Conservation (phyloP, 2,797 vertebrate genomes). For the Anabacerthia variegaticeps region DNA sequence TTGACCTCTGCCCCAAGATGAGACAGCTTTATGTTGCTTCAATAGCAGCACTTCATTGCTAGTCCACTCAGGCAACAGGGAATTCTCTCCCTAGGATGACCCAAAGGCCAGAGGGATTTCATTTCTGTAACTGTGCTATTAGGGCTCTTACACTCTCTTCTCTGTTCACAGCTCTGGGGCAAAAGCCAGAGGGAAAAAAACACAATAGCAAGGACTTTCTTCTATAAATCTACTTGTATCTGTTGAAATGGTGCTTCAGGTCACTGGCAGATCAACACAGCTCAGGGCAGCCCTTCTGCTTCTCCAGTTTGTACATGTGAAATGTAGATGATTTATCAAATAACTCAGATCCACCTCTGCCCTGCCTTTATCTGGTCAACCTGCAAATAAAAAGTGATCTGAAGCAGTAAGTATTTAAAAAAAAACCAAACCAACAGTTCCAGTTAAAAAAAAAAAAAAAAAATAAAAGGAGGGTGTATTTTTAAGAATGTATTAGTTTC, state of each 20-base stretch:
- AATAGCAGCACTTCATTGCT: not conserved
- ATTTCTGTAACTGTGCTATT: not conserved
- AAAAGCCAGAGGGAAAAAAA: not conserved
- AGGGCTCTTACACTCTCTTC: not conserved
- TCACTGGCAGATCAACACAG: not conserved
- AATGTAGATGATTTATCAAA: not conserved
- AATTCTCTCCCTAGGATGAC: not conserved
- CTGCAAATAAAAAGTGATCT: not conserved
- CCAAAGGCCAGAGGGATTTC: not conserved
- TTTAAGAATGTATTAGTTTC: not conserved
- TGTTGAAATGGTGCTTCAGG: not conserved
- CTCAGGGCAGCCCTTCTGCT: not conserved
- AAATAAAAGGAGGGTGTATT: accelerated
- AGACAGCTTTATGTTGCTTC: not conserved
- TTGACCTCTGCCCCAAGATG: not conserved
- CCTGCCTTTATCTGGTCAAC: not conserved
- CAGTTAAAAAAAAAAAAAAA: not conserved
- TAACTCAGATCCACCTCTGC: not conserved
- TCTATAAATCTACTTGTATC: not conserved
- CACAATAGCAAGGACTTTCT: not conserved
- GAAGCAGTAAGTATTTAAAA: not conserved
- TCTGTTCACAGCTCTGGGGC: not conserved
- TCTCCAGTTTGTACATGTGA: not conserved
- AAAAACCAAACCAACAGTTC: not conserved
- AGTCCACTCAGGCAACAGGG: not conserved